Percentiles rank a stretch among this genome's conserved stretches.
These are phyloP conservation scores for Aphaenogaster ashmeadi DNA, from an alignment of 1,140 invertebrate genomes.

Conservation along the genomic window DNA sequence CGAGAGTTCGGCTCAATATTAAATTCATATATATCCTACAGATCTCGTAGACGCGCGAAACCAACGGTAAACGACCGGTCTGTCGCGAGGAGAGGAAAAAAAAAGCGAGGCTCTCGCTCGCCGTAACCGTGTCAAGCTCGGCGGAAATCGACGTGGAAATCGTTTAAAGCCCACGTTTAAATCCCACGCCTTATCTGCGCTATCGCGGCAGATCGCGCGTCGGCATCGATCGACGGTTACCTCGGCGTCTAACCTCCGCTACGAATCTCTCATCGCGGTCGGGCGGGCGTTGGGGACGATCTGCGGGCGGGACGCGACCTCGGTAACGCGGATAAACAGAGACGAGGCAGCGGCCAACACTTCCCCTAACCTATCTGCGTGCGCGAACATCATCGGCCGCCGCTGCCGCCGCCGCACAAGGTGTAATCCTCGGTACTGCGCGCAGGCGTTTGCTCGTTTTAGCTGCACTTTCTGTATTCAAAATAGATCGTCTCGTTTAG, in stretches of 20 bases:
- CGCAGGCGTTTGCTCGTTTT: background rate
- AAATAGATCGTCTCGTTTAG: background rate
- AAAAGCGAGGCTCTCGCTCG: background rate
- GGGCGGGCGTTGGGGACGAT: background rate
- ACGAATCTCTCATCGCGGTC: slow-evolving; percentile 52
- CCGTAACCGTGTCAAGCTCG: background rate
- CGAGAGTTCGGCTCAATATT: background rate
- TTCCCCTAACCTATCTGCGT: slow-evolving; percentile 44
- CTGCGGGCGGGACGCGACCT: slow-evolving; percentile 23
- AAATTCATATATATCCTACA: too few relatives aligned
- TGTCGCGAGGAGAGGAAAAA: background rate
- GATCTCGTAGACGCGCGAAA: background rate
- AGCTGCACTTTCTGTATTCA: slow-evolving; percentile 6
- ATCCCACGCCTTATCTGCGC: slow-evolving; percentile 9
- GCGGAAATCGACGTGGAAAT: slow-evolving; percentile 21
- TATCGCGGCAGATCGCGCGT: slow-evolving; percentile 16
- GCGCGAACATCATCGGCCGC: slow-evolving; percentile 48
- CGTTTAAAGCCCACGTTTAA: slow-evolving; percentile 45
- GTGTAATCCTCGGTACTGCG: slow-evolving; percentile 2
- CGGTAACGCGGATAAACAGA: slow-evolving; percentile 40
- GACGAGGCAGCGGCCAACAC: slow-evolving; percentile 40
- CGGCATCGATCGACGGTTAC: slow-evolving; percentile 25
- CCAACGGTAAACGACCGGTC: background rate
- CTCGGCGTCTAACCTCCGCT: slow-evolving; percentile 49
- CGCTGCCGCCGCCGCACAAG: slow-evolving; percentile 6